phyloP scores from a whole-genome alignment of 2,888 invertebrate genomes.

The Scaptomyza flava region DNA sequence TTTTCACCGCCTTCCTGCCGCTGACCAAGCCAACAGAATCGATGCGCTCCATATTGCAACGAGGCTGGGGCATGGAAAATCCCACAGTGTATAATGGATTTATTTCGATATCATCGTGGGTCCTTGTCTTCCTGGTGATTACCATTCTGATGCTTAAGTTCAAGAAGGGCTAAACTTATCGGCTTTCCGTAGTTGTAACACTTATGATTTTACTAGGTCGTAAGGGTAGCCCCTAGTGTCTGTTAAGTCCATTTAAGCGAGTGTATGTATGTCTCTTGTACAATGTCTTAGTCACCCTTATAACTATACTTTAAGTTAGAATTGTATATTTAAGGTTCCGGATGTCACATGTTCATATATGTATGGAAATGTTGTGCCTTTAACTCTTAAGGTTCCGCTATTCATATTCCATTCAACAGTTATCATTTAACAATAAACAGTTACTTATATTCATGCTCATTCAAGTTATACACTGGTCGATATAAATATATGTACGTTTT shows the following conservation, averaged over 20 bases:
- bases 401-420: conserved; percentile 4
- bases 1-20: conserved; percentile 91
- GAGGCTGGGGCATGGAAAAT: conserved; percentile 91
- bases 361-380: conserved; percentile 67
- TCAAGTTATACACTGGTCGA: conserved; percentile 24
- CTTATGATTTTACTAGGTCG: conserved; percentile 74
- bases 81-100: conserved; percentile 93
- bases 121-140: conserved; percentile 89
- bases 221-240: conserved; percentile 64
- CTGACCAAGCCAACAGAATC: conserved; percentile 95
- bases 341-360: conserved; percentile 62
- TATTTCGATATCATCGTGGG: conserved; percentile 91
- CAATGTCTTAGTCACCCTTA: conserved; percentile 46
- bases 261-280: conserved; percentile 41
- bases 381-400: conserved; percentile 37
- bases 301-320: conserved; percentile 15
- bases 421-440: conserved; percentile 8
- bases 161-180: conserved; percentile 89
- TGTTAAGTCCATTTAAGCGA: conserved; percentile 22
- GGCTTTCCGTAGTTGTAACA: conserved; percentile 11
- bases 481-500: conserved; percentile 14
- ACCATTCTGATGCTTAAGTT: conserved; percentile 92
- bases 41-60: conserved; percentile 92
- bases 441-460: conserved; percentile 15
- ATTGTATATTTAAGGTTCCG: conserved; percentile 60